Evolutionary conservation across 2,797 vertebrate genomes (phyloP), one percentile per base, ranked within the genome.

Genomic region (Chrysocyon brachyurus): DNA sequence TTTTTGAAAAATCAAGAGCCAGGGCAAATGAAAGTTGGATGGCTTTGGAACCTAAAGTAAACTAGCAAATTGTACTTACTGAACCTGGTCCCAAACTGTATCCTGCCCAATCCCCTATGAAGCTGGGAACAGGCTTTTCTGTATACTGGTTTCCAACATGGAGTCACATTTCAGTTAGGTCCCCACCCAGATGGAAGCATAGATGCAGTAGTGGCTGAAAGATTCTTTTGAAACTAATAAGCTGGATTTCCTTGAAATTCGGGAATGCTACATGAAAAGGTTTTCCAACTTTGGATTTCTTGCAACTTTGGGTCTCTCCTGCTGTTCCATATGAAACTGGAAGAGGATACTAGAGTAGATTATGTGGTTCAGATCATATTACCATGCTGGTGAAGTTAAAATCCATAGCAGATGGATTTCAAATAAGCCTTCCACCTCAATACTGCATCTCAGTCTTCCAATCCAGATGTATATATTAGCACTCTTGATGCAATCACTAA

Each of bases 341-440:
- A 68, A 73, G 59, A 64, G 14, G 72, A 57, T 26, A 84, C 77
- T 57, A 77, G 3, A 79, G 49, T 31, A 82, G 40, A 72, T 57
- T 84, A 61, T 56, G 17, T 52, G 33, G 54, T 85, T 83, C 54
- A 82, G 81, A 82, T 93, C 16, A 90, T 61, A 94, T 93, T 92
- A 15, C 22, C 22, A 96, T 40, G 14, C 79, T 56, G 40, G 26
- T 75, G 61, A 56, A 68, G 5, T 83, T 90, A 61, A 97, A 93
- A 90, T 36, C 26, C 66, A 24, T 31, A 84, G 56, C 24, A 54
- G 57, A 94, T 88, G 49, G 54, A 85, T 86, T 93, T 93, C 46
- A 63, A 88, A 46, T 57, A 78, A 82, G 6, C 0, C 40, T 94
- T 94, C 24, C 63, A 72, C 66, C 36, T 97, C 73, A 92, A 73